Conservation (phyloP, 2,797 vertebrate species). For the Discoglossus pictus region DNA sequence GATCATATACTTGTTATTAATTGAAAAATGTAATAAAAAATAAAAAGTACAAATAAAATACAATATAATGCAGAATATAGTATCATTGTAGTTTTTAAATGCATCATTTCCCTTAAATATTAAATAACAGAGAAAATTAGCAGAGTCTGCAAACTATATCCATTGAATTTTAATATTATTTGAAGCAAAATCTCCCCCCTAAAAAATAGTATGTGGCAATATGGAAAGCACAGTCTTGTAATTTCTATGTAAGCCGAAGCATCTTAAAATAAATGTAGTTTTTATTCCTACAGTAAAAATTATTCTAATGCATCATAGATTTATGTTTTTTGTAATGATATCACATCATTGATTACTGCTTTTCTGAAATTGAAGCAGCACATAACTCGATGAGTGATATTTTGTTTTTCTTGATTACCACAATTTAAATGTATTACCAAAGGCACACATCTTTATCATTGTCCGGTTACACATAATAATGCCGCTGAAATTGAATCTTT, state of each 20-base stretch:
- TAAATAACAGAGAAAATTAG: no score
- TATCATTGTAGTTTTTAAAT: no score
- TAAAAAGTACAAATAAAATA: no score
- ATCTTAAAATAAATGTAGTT: conserved; percentile 26
- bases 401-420: conserved; percentile 43
- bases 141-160: no score
- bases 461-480: conserved; percentile 49
- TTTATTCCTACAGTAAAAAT: conserved; percentile 35
- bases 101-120: no score
- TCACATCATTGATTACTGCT: conserved; percentile 41
- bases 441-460: conserved; percentile 49
- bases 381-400: conserved; percentile 41
- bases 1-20: no score
- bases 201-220: conserved; percentile 6
- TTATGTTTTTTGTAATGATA: conserved; percentile 47
- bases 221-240: background rate
- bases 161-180: no score
- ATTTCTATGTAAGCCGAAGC: conserved; percentile 24
- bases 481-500: conserved; percentile 43
- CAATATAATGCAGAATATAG: no score
- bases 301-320: conserved; percentile 43
- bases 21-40: no score
- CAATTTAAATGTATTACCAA: conserved; percentile 51
- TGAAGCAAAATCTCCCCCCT: no score
- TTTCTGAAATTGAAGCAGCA: conserved; percentile 33